phyloP scores from a whole-genome alignment of 2,797 vertebrate species.

The Periparus ater region DNA sequence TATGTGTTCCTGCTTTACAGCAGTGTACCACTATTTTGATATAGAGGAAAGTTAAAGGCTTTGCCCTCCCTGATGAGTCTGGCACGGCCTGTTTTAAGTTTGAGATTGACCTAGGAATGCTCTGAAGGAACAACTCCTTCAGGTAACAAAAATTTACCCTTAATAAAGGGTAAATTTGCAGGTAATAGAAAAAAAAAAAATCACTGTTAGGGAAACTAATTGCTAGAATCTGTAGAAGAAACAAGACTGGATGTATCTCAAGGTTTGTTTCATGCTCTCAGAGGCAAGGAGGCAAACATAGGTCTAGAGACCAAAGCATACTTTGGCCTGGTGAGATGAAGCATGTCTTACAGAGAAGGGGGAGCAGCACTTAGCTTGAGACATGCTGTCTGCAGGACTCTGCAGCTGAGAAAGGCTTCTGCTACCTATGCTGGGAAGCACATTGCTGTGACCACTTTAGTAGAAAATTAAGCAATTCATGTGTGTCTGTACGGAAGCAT shows the following conservation, averaged over 20 bases:
- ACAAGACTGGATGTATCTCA: background rate
- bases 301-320: background rate
- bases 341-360: background rate
- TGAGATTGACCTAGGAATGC: background rate
- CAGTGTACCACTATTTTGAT: background rate
- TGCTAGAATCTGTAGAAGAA: background rate
- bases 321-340: background rate
- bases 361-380: background rate
- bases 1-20: fast-evolving
- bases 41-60: background rate
- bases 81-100: background rate
- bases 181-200: background rate
- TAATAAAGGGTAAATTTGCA: background rate
- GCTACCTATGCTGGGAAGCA: background rate
- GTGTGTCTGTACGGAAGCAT: fast-evolving
- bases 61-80: background rate
- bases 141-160: background rate
- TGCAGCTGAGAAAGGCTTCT: background rate
- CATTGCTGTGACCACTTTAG: background rate
- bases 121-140: background rate
- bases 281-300: background rate
- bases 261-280: background rate
- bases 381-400: background rate
- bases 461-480: background rate
- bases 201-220: background rate